These are phyloP conservation scores for Cecidostiba fungosa DNA, from an alignment of 2,888 invertebrate genomes.

Conservation along the genomic window DNA sequence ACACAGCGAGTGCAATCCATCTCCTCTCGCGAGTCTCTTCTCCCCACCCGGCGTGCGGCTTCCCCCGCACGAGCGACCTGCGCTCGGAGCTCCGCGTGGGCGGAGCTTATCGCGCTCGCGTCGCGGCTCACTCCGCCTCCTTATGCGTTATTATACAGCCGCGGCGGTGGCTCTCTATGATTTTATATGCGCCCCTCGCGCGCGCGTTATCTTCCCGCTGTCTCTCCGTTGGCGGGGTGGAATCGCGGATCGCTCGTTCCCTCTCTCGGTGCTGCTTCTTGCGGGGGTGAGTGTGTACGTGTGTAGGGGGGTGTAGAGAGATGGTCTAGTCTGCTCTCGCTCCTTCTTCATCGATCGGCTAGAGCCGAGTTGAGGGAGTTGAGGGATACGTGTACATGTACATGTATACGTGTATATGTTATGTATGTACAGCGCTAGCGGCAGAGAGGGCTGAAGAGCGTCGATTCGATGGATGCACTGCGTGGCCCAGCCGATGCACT, in stretches of 20 bases:
- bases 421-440: neutral
- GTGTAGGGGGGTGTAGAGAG: neutral
- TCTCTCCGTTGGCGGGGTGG: constrained; percentile 16
- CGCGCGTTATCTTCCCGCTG: constrained; percentile 25
- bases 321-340: neutral
- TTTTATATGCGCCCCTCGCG: constrained; percentile 74
- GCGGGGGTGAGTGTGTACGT: neutral
- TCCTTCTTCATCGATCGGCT: constrained; percentile 63
- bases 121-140: constrained; percentile 72
- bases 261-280: neutral
- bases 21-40: neutral
- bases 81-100: constrained; percentile 60
- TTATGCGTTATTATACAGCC: constrained; percentile 79
- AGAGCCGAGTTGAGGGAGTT: constrained; percentile 4
- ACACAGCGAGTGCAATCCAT: neutral
- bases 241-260: constrained; percentile 19
- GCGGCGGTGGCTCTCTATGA: constrained; percentile 70
- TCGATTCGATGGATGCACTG: constrained; percentile 22
- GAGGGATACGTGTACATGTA: neutral
- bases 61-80: neutral
- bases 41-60: neutral
- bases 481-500: no score
- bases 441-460: neutral
- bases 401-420: neutral
- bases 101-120: constrained; percentile 40